These are phyloP conservation scores for Anthonomus grandis DNA, from an alignment of 1,140 invertebrate genomes.

Conservation along the genomic window DNA sequence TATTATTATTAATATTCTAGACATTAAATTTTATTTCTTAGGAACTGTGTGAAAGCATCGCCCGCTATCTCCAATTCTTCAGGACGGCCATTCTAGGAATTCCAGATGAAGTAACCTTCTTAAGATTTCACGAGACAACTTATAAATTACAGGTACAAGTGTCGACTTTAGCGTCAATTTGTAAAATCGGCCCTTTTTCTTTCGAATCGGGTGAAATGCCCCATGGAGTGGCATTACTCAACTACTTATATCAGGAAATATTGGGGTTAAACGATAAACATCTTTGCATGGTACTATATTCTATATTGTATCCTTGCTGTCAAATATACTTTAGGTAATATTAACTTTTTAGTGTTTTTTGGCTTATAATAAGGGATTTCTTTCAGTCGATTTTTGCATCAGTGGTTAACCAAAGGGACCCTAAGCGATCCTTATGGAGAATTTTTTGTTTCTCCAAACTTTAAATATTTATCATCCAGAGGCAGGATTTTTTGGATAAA, in stretches of 20 bases:
- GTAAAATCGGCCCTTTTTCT: constrained; percentile 38
- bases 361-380: constrained; percentile 9
- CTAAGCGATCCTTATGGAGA: constrained; percentile 45
- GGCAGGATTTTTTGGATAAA: constrained; percentile 45
- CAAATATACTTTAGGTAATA: constrained; percentile 40
- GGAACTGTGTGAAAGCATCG: constrained; percentile 44
- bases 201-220: constrained; percentile 32
- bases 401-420: constrained; percentile 46
- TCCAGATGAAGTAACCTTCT: constrained; percentile 33
- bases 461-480: constrained; percentile 36
- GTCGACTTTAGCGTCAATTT: constrained; percentile 37
- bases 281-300: constrained; percentile 39
- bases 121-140: constrained; percentile 37
- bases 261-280: constrained; percentile 37
- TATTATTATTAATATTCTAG: not conserved
- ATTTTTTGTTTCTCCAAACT: constrained; percentile 43
- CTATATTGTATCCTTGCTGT: constrained; percentile 44
- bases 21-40: constrained; percentile 29
- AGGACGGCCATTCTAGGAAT: constrained; percentile 37
- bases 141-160: constrained; percentile 37
- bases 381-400: constrained; percentile 42
- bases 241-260: constrained; percentile 44
- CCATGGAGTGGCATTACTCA: constrained; percentile 42
- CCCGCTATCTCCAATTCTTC: constrained; percentile 42
- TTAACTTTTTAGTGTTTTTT: not conserved